Base-by-base conservation (phyloP, 2,888 invertebrate species). In the Drosophila meridionalis region DNA sequence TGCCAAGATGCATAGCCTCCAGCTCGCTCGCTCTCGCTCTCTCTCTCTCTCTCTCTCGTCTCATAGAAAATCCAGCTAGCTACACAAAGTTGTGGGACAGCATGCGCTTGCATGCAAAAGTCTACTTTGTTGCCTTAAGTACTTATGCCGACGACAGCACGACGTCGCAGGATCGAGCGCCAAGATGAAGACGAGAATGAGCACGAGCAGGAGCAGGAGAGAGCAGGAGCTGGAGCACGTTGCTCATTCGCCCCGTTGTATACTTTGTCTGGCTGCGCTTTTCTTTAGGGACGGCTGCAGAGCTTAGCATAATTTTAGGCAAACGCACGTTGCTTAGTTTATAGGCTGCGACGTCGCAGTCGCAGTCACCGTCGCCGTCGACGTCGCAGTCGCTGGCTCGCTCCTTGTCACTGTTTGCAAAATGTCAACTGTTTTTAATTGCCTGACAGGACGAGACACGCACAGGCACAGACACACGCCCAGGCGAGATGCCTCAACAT, bases 231-330 rank as follows among this genome's bases (percentile, higher is more conserved):
- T 38, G 60, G 64, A 67, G 65, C 65, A 71, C 70, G 78, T 73
- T 82, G 84, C 82, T 69, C 80, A 67, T 82, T 87, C 85, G 69
- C 62, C 66, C 61, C 71, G 69, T 71, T 74, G 63, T 67, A 61
- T 71, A 78, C 83, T 74, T 76, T 73, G 83, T 81, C 75, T 67
- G 75, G 64, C 69, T 82, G 88, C 88, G 82, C 83, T 86, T 78
- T 86, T 84, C 84, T 81, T 81, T 83, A 69, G 80, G 77, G 69
- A 67, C 64, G 73, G 65, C 78, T 78, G 75, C 82, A 64, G 57
- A 78, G 87, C 87, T 87, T 87, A 87, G 87, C 87, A 87, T 87
- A 87, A 87, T 89, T 87, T 87, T 89, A 87, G 87, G 87, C 87
- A 87, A 87, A 83, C 87, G 89, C 86, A 84, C 86, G 85, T 86